Evolutionary conservation across 2,888 invertebrate genomes (phyloP).

Genomic region (Timema podura): DNA sequence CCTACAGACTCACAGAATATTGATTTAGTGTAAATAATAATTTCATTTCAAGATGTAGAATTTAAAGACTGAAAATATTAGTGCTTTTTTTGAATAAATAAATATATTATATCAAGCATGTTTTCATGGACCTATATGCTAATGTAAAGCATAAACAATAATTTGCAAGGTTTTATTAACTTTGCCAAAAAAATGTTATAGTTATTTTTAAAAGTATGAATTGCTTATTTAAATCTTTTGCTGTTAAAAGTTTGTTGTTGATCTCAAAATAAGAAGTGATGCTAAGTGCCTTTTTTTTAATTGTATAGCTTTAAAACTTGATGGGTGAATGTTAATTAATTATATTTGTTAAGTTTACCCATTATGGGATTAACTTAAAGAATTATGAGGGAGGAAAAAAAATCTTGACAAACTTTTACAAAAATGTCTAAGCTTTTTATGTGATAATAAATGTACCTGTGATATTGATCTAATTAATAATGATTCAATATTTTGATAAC

Average conservation of each 20-base stretch:
- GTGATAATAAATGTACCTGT: conserved; percentile 24
- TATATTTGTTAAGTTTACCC: neutral
- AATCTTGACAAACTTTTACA: conserved; percentile 10
- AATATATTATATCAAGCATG: no score
- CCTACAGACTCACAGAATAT: no score
- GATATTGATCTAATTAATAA: conserved; percentile 15
- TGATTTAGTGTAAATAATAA: no score
- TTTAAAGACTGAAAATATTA: no score
- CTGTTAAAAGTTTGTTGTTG: neutral
- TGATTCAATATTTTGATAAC: conserved; percentile 14
- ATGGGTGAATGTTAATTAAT: neutral
- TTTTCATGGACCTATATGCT: no score
- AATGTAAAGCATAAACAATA: no score
- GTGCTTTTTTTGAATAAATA: no score
- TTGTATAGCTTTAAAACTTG: conserved; percentile 11
- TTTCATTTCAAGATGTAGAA: no score
- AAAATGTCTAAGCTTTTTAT: conserved; percentile 12
- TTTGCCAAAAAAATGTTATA: no score
- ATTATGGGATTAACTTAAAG: neutral
- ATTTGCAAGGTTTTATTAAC: no score
- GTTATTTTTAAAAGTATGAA: no score
- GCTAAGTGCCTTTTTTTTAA: neutral
- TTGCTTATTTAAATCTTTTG: neutral
- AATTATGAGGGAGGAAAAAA: conserved; percentile 13
- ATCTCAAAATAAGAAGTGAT: neutral